Evolutionary conservation across 2,888 invertebrate species (phyloP).

Genomic region (Tiphia femorata): DNA sequence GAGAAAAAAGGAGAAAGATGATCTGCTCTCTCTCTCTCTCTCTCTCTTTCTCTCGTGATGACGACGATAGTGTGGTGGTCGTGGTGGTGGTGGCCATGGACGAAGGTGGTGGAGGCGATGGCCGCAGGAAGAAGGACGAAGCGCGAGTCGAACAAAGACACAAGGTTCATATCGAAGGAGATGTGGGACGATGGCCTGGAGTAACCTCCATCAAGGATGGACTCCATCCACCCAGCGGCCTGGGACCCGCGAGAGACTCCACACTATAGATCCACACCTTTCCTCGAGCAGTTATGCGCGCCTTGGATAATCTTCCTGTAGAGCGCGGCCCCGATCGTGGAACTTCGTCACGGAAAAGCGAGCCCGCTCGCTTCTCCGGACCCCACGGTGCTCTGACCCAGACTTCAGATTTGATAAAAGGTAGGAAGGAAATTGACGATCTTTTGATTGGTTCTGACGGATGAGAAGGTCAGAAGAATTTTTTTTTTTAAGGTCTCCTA

Average conservation of each 20-base stretch:
- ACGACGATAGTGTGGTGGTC: no score
- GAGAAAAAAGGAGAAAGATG: conserved; percentile 21
- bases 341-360: conserved; percentile 43
- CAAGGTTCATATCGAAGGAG: conserved; percentile 62
- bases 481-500: no score
- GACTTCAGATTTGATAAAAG: no score
- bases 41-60: no score
- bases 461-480: no score
- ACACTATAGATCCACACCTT: conserved; percentile 40
- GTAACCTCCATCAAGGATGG: conserved; percentile 69
- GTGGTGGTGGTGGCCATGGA: conserved; percentile 14
- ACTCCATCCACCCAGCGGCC: conserved; percentile 53
- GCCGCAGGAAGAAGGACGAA: conserved; percentile 53
- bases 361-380: conserved; percentile 2
- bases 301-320: conserved; percentile 38
- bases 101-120: conserved; percentile 28
- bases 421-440: no score
- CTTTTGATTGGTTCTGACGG: no score
- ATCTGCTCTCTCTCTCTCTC: no score
- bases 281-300: conserved; percentile 41
- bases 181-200: conserved; percentile 67
- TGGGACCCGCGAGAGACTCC: no score
- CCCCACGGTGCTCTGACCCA: no score
- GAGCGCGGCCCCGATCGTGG: conserved; percentile 45
- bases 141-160: conserved; percentile 40